Conservation (phyloP, 1,140 invertebrate genomes). For the Apis mellifera region Amel_HAv3.1 CM009939.2:4730001-4730500, state of each 20-base stretch:
- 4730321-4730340: conserved; percentile 12
- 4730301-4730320: conserved; percentile 64
- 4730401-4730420: neutral
- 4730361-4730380: conserved; percentile 25
- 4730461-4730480: too few species aligned
- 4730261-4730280: conserved; percentile 59
- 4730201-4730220: conserved; percentile 62
- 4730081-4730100: neutral
- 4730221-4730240: conserved; percentile 69
- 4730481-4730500: too few species aligned
- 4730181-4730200: conserved; percentile 62
- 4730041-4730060: neutral
- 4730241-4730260: conserved; percentile 62
- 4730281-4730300: conserved; percentile 59
- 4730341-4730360: conserved; percentile 33
- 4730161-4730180: conserved; percentile 14
- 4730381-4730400: neutral
- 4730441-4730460: neutral
- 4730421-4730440: neutral
- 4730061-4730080: neutral
- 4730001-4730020: neutral
- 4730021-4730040: conserved; percentile 55
- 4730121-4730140: neutral
- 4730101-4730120: neutral
- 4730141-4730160: neutral